These are phyloP conservation scores for Drosophila jambulina DNA, from an alignment of 1,140 invertebrate genomes.

Conservation along the genomic window DNA sequence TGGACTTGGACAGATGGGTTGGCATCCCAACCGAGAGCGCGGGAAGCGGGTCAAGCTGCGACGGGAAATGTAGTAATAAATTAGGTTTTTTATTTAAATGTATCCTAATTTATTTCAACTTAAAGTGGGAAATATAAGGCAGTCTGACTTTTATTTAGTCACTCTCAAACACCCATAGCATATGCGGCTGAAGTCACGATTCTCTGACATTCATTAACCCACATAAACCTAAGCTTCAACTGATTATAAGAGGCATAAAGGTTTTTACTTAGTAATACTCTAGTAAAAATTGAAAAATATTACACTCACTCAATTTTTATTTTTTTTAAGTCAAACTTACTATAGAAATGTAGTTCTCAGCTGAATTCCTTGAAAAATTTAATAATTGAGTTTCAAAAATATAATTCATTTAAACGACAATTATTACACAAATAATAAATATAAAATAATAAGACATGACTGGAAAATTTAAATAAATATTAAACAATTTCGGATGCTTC, in stretches of 20 bases:
- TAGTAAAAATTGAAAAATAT: neutral
- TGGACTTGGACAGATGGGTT: slow-evolving; percentile 20
- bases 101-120: slow-evolving; percentile 31
- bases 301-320: neutral
- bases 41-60: neutral
- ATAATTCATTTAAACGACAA: too few relatives aligned
- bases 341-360: neutral
- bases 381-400: too few relatives aligned
- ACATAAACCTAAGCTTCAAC: neutral
- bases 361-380: too few relatives aligned
- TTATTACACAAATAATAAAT: too few relatives aligned
- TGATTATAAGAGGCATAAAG: neutral
- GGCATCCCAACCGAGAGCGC: slow-evolving; percentile 6
- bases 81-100: slow-evolving; percentile 20
- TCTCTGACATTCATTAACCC: slow-evolving; percentile 20
- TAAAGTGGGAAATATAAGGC: slow-evolving; percentile 21
- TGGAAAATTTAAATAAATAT: too few relatives aligned
- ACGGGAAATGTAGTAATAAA: slow-evolving; percentile 37
- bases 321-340: neutral
- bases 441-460: too few relatives aligned
- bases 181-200: slow-evolving; percentile 38
- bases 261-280: neutral
- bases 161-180: neutral
- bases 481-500: too few relatives aligned
- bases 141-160: slow-evolving; percentile 22